Evolutionary conservation across 2,797 vertebrate species (phyloP).

Genomic region (Sciurus vulgaris): DNA sequence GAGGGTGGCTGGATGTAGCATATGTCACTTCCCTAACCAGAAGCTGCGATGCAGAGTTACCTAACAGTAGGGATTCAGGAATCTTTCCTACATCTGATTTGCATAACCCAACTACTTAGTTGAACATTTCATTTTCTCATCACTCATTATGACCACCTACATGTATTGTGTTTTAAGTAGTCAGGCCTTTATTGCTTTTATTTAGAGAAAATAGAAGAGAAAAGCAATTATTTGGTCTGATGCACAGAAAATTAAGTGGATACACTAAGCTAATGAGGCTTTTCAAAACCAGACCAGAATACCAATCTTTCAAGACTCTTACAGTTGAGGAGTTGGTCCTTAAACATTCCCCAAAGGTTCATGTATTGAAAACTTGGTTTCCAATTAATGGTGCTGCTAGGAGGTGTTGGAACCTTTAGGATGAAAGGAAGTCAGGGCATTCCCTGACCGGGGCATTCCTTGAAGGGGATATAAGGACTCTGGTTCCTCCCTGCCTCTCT

Average conservation of each 20-base stretch:
- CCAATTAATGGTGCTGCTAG: not conserved
- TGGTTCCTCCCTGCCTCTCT: not conserved
- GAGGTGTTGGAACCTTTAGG: not conserved
- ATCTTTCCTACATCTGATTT: not conserved
- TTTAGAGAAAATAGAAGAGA: not conserved
- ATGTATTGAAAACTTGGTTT: not conserved
- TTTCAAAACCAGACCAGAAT: conserved; percentile 30
- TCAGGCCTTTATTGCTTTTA: not conserved
- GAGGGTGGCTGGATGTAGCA: not conserved
- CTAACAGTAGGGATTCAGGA: fast-evolving
- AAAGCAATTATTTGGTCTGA: conserved; percentile 29
- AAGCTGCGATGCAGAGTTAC: fast-evolving
- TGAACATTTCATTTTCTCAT: not conserved
- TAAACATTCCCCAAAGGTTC: not conserved
- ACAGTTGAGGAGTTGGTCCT: not conserved
- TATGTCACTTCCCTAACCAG: not conserved
- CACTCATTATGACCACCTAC: not conserved
- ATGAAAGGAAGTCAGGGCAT: not conserved
- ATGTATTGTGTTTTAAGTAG: not conserved
- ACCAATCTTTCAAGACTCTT: not conserved
- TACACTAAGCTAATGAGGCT: conserved; percentile 36
- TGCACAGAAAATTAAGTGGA: conserved; percentile 24
- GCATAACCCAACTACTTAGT: not conserved
- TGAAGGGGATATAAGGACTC: not conserved
- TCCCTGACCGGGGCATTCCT: not conserved